phyloP scores from a whole-genome alignment of 2,113 vertebrate species.

The Trematocara zebra region DNA sequence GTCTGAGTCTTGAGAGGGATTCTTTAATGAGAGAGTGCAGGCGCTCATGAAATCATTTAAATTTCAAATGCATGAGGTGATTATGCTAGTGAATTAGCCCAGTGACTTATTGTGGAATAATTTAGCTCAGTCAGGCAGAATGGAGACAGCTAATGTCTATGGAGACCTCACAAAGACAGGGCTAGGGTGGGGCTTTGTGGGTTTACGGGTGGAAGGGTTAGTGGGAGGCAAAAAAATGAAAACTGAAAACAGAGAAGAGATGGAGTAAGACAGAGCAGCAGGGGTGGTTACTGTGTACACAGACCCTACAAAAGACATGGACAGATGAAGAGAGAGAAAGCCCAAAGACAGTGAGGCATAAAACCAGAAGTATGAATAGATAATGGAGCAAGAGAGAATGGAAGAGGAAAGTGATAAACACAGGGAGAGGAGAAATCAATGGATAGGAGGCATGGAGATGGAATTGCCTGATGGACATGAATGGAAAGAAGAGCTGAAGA shows the following conservation, averaged over 20 bases:
- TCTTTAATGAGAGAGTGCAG: slow-evolving; percentile 56
- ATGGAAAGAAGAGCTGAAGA: slow-evolving; percentile 25
- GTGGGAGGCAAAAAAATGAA: not conserved
- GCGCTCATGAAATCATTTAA: slow-evolving; percentile 69
- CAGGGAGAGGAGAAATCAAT: slow-evolving; percentile 34
- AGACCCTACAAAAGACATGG: slow-evolving; percentile 1
- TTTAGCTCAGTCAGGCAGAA: slow-evolving; percentile 64
- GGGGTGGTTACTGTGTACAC: not conserved
- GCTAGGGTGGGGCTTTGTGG: slow-evolving; percentile 4
- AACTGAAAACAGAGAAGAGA: not conserved
- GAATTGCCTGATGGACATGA: slow-evolving; percentile 47
- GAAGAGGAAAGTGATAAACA: slow-evolving; percentile 22
- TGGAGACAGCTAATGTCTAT: slow-evolving; percentile 58
- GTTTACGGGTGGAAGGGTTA: not conserved
- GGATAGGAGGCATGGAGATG: slow-evolving; percentile 25
- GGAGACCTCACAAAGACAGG: slow-evolving; percentile 30
- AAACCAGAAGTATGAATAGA: not conserved
- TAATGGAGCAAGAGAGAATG: not conserved
- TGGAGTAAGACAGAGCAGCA: not conserved
- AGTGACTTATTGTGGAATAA: slow-evolving; percentile 72
- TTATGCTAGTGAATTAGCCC: slow-evolving; percentile 75
- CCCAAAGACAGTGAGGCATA: not conserved
- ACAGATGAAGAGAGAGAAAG: slow-evolving; percentile 7
- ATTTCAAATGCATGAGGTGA: slow-evolving; percentile 76
- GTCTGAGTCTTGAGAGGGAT: slow-evolving; percentile 55